Percentiles rank a stretch among this genome's conserved stretches.
Evolutionary conservation across 2,888 invertebrate genomes (phyloP).

Genomic region (Mactromeris polynyma): DNA sequence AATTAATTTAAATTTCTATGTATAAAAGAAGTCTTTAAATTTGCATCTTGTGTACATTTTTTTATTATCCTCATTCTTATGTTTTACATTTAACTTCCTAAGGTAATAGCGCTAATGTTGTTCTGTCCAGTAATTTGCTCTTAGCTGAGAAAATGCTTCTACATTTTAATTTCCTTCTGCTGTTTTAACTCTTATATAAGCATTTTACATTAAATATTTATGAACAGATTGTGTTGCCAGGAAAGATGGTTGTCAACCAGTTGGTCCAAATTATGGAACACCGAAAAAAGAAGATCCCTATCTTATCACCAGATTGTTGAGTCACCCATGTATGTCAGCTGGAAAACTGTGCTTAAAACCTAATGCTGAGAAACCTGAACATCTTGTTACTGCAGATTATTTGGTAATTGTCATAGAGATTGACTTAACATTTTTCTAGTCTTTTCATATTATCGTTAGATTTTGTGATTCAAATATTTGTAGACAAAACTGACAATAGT

Average conservation of each 20-base stretch:
- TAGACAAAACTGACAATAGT: background rate
- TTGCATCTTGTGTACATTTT: too few species aligned
- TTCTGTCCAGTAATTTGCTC: too few species aligned
- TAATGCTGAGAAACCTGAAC: constrained; percentile 74
- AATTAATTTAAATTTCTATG: too few species aligned
- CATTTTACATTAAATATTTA: background rate
- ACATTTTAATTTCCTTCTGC: too few species aligned
- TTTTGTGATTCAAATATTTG: background rate
- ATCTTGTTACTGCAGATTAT: constrained; percentile 56
- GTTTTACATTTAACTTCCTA: too few species aligned
- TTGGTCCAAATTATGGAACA: constrained; percentile 71
- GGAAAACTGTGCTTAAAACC: constrained; percentile 77
- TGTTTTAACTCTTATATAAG: background rate
- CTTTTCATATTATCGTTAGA: background rate
- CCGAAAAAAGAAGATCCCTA: constrained; percentile 73
- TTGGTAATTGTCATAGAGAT: constrained; percentile 25
- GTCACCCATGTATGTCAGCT: constrained; percentile 76
- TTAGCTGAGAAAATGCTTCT: too few species aligned
- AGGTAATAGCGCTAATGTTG: too few species aligned
- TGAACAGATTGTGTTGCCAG: constrained; percentile 79
- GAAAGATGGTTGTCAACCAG: constrained; percentile 58
- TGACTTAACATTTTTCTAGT: too few species aligned
- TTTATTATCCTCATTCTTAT: too few species aligned
- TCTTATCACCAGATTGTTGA: constrained; percentile 72
- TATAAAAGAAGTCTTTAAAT: too few species aligned